Percentiles rank a stretch among this genome's conserved stretches.
These are phyloP conservation scores for Rhagologus leucostigma DNA, from an alignment of 2,113 vertebrate genomes.

Conservation along the genomic window DNA sequence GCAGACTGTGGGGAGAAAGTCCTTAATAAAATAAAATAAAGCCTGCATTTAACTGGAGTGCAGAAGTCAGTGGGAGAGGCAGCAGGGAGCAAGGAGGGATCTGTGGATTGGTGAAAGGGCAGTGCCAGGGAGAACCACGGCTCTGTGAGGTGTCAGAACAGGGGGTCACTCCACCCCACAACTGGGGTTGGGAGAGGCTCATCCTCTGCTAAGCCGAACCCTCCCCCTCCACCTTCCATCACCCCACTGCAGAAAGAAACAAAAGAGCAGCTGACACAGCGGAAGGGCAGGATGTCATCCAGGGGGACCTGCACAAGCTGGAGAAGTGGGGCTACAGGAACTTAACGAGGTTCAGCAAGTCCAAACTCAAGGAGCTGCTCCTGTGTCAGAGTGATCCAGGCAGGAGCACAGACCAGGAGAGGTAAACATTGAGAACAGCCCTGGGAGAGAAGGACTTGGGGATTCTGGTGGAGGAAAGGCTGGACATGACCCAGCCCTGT, in stretches of 20 bases:
- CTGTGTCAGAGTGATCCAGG: fast-evolving
- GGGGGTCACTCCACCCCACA: neutral
- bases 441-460: neutral
- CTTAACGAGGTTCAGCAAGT: neutral
- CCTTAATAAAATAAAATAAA: neutral
- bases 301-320: neutral
- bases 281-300: neutral
- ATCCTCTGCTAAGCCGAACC: neutral
- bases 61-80: neutral
- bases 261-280: neutral
- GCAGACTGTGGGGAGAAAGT: neutral
- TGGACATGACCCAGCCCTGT: neutral
- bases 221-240: neutral
- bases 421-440: neutral
- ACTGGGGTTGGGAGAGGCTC: fast-evolving
- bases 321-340: neutral
- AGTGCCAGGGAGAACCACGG: neutral
- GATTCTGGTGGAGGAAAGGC: neutral
- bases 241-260: neutral
- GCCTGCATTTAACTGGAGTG: neutral
- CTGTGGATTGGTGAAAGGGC: neutral
- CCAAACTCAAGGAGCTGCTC: neutral
- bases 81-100: neutral
- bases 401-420: neutral
- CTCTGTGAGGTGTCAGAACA: neutral